Evolutionary conservation across 2,888 invertebrate genomes (phyloP).

Genomic region (Xylocampa areola): DNA sequence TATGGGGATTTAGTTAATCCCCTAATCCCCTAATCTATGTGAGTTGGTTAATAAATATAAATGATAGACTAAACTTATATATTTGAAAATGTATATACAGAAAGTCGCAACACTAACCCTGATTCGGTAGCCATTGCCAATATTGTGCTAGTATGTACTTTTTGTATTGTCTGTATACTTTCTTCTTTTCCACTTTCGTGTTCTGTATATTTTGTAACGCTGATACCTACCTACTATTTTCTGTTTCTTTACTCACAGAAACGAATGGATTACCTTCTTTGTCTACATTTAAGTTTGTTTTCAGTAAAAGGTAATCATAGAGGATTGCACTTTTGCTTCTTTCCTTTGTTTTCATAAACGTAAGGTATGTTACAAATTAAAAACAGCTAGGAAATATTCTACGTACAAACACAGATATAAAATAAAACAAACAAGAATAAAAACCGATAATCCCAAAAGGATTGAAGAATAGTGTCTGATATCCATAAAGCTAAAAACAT

Average conservation of each 20-base stretch:
- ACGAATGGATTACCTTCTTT: slow-evolving; percentile 21
- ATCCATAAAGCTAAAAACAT: slow-evolving; percentile 42
- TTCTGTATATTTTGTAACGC: slow-evolving; percentile 5
- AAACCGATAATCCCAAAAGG: slow-evolving; percentile 31
- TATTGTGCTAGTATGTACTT: background rate
- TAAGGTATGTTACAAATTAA: background rate
- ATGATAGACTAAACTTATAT: too few relatives aligned
- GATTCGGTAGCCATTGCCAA: slow-evolving; percentile 3
- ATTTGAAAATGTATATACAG: too few relatives aligned
- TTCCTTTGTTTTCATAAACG: slow-evolving; percentile 3
- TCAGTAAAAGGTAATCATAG: slow-evolving; percentile 3
- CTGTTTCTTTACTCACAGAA: slow-evolving; percentile 5
- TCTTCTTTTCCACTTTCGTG: slow-evolving; percentile 10
- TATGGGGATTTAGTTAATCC: too few relatives aligned
- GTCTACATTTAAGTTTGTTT: slow-evolving; percentile 13
- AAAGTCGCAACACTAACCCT: slow-evolving; percentile 18
- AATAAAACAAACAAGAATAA: slow-evolving; percentile 9
- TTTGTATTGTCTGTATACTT: slow-evolving; percentile 2
- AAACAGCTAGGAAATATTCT: background rate
- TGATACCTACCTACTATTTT: background rate
- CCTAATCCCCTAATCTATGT: too few relatives aligned
- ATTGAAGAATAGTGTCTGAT: slow-evolving; percentile 44
- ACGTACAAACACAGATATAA: too few relatives aligned
- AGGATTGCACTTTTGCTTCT: slow-evolving; percentile 8
- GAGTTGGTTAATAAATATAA: too few relatives aligned